Base-by-base conservation (phyloP, 2,113 vertebrate species). In the Chionis minor region DNA sequence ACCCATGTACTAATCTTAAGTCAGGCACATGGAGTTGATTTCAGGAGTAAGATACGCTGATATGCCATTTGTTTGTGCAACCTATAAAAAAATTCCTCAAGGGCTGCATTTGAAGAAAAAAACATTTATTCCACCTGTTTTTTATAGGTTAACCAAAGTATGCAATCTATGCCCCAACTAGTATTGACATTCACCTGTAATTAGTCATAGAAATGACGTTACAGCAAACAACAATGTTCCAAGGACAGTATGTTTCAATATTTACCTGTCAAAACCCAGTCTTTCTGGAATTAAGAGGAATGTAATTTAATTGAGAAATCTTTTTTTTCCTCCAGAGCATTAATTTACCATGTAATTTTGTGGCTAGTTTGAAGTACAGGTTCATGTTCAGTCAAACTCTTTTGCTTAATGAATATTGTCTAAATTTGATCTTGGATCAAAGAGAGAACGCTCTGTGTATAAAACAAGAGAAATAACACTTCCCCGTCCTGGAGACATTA, bases 341-440 rank as follows among this genome's bases (percentile, higher is more conserved):
- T 84, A 83, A 77, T 91, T 91, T 95, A 91, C 45, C 7, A 4
- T 55, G n/a, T n/a, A 86, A 88, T 95, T 91, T 93, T 81, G 61
- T 86, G 72, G 70, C 26, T 80, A 86, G 80, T 54, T 90, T 91
- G 85, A 97, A 86, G 33, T 75, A 59, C 12, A 78, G 7, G 67
- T 72, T 94, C 66, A 38, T 83, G 55, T 88, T 96, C 56, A 54
- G 74, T 81, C 63, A 92, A 92, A 94, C 7, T 30, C 38, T 75
- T 86, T 88, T 72, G n/a, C 84, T 96, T 96, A 82, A 94, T 92
- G 49, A 72, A 44, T 91, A 45, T 62, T 86, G 71, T 63, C 52
- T 95, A 86, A 77, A 92, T 90, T 26, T 78, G 12, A 82, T 90
- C 83, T 86, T 88, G 33, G 27, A 86, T 95, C 63, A 95, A 86